A percentile compares a stretch with the other conserved stretches of the same genome.
Evolutionary conservation across 2,888 invertebrate species (phyloP).

Genomic region (Sarcophaga caerulescens): DNA sequence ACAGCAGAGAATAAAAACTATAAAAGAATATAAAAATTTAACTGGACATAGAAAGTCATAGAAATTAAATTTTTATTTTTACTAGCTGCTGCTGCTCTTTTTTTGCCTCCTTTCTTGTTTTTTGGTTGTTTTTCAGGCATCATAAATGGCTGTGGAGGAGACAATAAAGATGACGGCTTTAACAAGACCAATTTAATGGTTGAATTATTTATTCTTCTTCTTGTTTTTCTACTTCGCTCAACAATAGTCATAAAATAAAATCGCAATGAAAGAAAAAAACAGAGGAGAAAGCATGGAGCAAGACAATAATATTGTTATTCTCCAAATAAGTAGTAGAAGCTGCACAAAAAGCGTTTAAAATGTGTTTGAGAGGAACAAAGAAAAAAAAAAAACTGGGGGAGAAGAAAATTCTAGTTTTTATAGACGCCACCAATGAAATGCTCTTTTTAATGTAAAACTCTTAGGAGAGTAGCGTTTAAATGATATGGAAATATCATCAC

Average conservation of each 20-base stretch:
- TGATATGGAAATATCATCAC: too few relatives aligned
- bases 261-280: not conserved
- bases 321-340: not conserved
- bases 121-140: not conserved
- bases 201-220: constrained; percentile 10
- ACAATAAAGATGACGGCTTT: constrained; percentile 12
- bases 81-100: not conserved
- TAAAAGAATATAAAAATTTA: constrained; percentile 22
- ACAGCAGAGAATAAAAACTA: not conserved
- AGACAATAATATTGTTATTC: not conserved
- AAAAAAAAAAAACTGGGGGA: too few relatives aligned
- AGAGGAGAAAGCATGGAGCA: not conserved
- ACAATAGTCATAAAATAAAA: not conserved
- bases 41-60: constrained; percentile 14
- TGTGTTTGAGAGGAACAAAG: too few relatives aligned
- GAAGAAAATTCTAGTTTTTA: too few relatives aligned
- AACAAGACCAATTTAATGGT: constrained; percentile 36
- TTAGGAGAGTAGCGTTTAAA: too few relatives aligned
- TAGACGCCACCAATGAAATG: too few relatives aligned
- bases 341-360: too few relatives aligned
- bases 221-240: not conserved
- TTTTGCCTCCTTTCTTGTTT: not conserved
- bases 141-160: constrained; percentile 10
- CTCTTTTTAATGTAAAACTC: too few relatives aligned
- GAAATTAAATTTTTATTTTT: constrained; percentile 36